A percentile compares a stretch with the other conserved stretches of the same genome.
Conservation (phyloP, 2,113 vertebrate species). For the Gymnocephalus cernua region DNA sequence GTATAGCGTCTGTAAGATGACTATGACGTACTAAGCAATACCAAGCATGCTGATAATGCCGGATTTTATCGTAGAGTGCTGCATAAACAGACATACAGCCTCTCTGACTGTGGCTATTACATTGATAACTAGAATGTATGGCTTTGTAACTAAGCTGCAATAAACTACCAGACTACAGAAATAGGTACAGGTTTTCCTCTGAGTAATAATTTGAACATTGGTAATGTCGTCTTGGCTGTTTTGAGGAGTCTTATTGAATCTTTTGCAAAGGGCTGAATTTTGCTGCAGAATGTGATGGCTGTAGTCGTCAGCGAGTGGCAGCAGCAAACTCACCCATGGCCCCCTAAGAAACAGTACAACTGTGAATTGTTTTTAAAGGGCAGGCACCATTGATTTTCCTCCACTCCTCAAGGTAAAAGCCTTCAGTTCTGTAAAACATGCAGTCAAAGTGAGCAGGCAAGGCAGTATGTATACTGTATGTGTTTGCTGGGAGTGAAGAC, state of each 20-base stretch:
- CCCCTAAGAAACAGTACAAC: slow-evolving; percentile 45
- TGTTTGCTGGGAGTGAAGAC: slow-evolving; percentile 25
- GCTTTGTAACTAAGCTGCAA: slow-evolving; percentile 12
- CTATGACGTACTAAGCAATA: background rate
- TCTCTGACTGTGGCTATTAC: background rate
- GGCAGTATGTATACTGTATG: background rate
- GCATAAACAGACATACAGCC: slow-evolving; percentile 13
- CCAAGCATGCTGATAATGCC: slow-evolving; percentile 12
- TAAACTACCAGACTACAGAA: slow-evolving; percentile 1
- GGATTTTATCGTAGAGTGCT: background rate
- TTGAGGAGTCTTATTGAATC: slow-evolving; percentile 4
- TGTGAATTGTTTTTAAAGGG: slow-evolving; percentile 67
- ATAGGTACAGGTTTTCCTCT: background rate
- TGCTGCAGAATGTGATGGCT: slow-evolving; percentile 22
- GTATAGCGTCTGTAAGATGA: slow-evolving; percentile 27
- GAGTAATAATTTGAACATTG: slow-evolving; percentile 3
- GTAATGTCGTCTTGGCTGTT: slow-evolving; percentile 14
- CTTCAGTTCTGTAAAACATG: slow-evolving; percentile 53
- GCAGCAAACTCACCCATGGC: slow-evolving; percentile 1
- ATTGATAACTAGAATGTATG: slow-evolving; percentile 5
- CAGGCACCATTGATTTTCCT: slow-evolving; percentile 69
- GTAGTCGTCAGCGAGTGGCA: slow-evolving; percentile 46
- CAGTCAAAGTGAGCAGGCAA: slow-evolving; percentile 20
- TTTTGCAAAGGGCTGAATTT: slow-evolving; percentile 6
- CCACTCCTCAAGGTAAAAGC: slow-evolving; percentile 53